Percentiles rank a stretch among this genome's conserved stretches.
These are phyloP conservation scores for Teinopalpus imperialis DNA, from an alignment of 2,888 invertebrate genomes.

Conservation along the genomic window DNA sequence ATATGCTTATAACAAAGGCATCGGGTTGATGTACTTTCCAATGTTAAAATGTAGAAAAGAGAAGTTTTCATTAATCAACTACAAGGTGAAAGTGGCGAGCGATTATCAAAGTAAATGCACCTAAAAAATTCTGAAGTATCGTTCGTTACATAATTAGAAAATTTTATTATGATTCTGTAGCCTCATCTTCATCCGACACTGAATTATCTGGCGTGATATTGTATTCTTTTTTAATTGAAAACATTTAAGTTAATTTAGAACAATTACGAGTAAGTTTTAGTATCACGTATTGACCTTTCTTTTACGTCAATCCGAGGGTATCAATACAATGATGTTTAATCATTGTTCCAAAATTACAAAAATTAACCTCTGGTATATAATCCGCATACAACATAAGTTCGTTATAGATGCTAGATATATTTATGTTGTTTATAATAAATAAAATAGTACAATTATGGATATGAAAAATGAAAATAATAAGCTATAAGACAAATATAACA, in stretches of 20 bases:
- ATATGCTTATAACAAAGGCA: conserved; percentile 9
- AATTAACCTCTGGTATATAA: conserved; percentile 2
- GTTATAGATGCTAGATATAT: too few relatives aligned
- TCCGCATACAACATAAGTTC: too few relatives aligned
- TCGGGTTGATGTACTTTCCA: conserved; percentile 10
- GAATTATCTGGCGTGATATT: conserved; percentile 12
- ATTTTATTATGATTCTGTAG: too few relatives aligned
- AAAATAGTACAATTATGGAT: too few relatives aligned
- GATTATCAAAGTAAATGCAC: neutral
- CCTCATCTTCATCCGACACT: neutral
- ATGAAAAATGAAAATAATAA: too few relatives aligned
- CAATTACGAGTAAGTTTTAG: conserved; percentile 10
- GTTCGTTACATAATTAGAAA: neutral
- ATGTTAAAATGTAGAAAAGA: neutral
- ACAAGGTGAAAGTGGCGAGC: neutral
- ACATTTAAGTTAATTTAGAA: conserved; percentile 4
- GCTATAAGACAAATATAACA: too few relatives aligned
- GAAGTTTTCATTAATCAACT: neutral
- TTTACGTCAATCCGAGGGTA: conserved; percentile 23
- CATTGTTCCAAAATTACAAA: conserved; percentile 13
- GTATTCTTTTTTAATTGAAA: conserved; percentile 4
- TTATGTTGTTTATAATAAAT: too few relatives aligned
- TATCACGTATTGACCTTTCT: conserved; percentile 16
- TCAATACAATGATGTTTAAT: conserved; percentile 9
- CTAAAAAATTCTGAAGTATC: neutral